Evolutionary conservation across 2,113 vertebrate species (phyloP), one percentile per base, ranked within the genome.

Genomic region (Odocoileus hemionus): DNA sequence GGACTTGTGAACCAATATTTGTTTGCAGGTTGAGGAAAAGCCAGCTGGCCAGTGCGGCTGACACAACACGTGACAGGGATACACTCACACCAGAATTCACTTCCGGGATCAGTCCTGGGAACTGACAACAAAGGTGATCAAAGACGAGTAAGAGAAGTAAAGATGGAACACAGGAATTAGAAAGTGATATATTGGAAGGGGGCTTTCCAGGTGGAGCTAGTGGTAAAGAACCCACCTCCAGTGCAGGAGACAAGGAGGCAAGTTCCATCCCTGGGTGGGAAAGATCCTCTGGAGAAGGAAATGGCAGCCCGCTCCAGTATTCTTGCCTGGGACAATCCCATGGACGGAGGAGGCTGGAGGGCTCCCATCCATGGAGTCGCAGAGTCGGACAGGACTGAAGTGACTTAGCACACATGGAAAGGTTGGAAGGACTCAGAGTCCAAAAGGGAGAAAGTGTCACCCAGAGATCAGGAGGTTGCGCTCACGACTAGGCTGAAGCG

Each of bases 301-400:
- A 70, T 5, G 9, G 64, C 33, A 36, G 17, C 33, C 64, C 4
- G 4, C 2, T 10, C 64, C 33, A 70, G n/a, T 67, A 19, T 36
- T 70, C 17, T 36, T 70, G n/a, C 33, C 64, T 70, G 33, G 64
- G 17, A 70, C n/a, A 70, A 70, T 36, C 64, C 64, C n/a, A 36
- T 5, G 64, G 64, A 21, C 64, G 36, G 17, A 36, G 17, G 8
- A 70, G n/a, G 8, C n/a, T 36, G n/a, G 64, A 2, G 4, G n/a
- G n/a, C 64, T 70, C 36, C 1, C 0, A 36, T 36, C n/a, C n/a
- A 70, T 11, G 64, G 17, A 19, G 64, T 70, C 2, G 1, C n/a
- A 70, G 64, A 5, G 9, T 21, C 8, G 0, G 17, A 70, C 55
- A 36, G 33, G 64, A 21, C 64, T 36, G 17, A 70, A 36, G 64